These are phyloP conservation scores for Aphidius ervi DNA, from an alignment of 1,140 invertebrate species.

Conservation along the genomic window DNA sequence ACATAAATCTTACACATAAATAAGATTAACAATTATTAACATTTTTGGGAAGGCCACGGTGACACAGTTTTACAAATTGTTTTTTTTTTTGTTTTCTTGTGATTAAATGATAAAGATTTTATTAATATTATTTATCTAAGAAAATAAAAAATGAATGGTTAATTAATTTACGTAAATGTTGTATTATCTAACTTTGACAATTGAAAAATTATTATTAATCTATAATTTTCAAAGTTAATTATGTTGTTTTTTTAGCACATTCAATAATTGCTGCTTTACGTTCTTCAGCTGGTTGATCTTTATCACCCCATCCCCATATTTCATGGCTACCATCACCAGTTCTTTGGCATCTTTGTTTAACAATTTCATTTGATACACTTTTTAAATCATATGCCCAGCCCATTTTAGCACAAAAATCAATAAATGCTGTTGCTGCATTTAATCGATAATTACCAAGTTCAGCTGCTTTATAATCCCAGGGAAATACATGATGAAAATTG, in stretches of 20 bases:
- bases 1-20: too few species aligned
- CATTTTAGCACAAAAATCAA: slow-evolving; percentile 56
- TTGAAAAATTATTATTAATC: too few species aligned
- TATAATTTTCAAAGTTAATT: too few species aligned
- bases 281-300: slow-evolving; percentile 68
- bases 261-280: slow-evolving; percentile 59
- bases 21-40: too few species aligned
- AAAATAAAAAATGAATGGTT: too few species aligned
- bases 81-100: too few species aligned
- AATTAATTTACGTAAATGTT: too few species aligned
- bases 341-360: slow-evolving; percentile 45
- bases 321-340: slow-evolving; percentile 55
- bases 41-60: too few species aligned
- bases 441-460: slow-evolving; percentile 56
- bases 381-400: slow-evolving; percentile 65
- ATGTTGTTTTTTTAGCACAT: background rate
- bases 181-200: too few species aligned
- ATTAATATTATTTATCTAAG: too few species aligned
- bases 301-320: slow-evolving; percentile 81
- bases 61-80: too few species aligned
- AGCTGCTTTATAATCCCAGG: slow-evolving; percentile 73
- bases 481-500: slow-evolving; percentile 91
- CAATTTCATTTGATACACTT: slow-evolving; percentile 54
- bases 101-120: too few species aligned
- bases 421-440: slow-evolving; percentile 53